Evolutionary conservation across 2,113 vertebrate species (phyloP).

Genomic region (Ornithorhynchus anatinus): DNA sequence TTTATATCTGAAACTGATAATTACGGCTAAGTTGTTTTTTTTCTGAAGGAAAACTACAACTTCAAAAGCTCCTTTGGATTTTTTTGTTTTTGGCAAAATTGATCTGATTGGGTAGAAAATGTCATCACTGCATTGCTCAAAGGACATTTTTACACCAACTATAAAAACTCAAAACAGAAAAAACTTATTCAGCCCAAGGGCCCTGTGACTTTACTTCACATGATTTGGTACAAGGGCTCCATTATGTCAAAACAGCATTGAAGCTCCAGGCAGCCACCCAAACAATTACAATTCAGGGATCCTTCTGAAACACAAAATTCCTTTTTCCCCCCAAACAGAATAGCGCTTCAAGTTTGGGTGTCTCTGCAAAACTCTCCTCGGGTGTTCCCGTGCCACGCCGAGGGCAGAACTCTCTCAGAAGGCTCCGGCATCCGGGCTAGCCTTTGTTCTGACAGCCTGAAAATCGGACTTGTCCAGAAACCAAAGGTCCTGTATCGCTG

Average conservation of each 20-base stretch:
- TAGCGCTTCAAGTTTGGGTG: slow-evolving; percentile 14
- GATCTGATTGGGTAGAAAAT: slow-evolving; percentile 12
- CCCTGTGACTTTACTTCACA: not conserved
- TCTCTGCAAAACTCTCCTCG: slow-evolving; percentile 3
- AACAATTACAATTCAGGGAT: not conserved
- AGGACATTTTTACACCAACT: slow-evolving; percentile 2
- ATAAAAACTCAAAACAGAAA: not conserved
- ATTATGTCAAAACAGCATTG: not conserved
- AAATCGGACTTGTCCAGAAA: too few relatives aligned
- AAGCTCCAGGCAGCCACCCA: not conserved
- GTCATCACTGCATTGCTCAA: not conserved
- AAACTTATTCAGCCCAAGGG: not conserved
- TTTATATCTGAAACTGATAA: not conserved
- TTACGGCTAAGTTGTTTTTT: not conserved
- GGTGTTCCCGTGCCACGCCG: too few relatives aligned
- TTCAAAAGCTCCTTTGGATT: not conserved
- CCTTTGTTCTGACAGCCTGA: too few relatives aligned
- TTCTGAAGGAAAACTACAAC: not conserved
- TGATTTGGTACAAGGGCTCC: not conserved
- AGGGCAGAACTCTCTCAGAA: too few relatives aligned
- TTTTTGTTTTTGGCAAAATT: not conserved
- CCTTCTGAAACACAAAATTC: not conserved
- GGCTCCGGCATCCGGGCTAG: too few relatives aligned
- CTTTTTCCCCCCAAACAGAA: slow-evolving; percentile 19
- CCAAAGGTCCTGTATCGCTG: too few relatives aligned